Conservation (phyloP, 2,113 vertebrate genomes). For the Sialia sialis region DNA sequence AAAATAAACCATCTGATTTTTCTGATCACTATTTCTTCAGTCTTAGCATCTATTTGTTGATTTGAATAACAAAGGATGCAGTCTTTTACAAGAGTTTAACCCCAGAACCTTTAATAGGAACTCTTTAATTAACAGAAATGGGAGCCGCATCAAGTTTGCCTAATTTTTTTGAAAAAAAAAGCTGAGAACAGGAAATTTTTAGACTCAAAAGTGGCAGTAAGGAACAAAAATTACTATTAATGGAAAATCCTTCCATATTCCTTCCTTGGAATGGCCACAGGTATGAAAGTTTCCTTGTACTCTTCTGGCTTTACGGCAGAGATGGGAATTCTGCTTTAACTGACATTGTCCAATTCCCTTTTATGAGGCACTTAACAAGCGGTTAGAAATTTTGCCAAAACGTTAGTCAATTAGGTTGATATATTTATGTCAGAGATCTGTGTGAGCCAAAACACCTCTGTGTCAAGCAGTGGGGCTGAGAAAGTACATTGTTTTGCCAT, state of each 20-base stretch:
- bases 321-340: not conserved
- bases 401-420: not conserved
- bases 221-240: not conserved
- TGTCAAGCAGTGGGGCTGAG: not conserved
- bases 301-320: not conserved
- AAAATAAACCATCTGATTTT: not conserved
- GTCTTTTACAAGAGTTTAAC: not conserved
- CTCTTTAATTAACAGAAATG: not conserved
- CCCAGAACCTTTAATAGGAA: not conserved
- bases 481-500: not conserved
- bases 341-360: not conserved
- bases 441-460: not conserved
- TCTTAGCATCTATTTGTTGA: not conserved
- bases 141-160: not conserved
- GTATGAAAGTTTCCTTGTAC: not conserved
- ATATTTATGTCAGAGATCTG: not conserved
- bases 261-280: not conserved
- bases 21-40: not conserved
- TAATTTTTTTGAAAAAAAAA: not conserved
- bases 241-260: not conserved
- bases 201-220: not conserved
- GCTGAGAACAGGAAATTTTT: not conserved
- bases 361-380: not conserved
- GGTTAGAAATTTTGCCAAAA: not conserved
- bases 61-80: not conserved